These are phyloP conservation scores for Phyllotreta striolata DNA, from an alignment of 2,888 invertebrate species.

Conservation along the genomic window DNA sequence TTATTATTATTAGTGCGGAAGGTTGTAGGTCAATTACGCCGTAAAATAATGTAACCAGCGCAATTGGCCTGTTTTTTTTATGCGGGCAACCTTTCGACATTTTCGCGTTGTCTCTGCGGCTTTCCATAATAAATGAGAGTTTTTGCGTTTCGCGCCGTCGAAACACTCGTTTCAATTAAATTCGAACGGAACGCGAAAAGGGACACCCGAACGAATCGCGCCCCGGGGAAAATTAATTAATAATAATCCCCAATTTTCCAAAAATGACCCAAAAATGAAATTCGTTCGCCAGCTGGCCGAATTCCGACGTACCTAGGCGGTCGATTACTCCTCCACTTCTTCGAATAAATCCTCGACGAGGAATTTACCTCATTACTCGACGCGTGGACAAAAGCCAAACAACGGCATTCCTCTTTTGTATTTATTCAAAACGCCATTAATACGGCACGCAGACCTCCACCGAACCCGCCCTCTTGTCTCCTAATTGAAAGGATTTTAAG, in stretches of 20 bases:
- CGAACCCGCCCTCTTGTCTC: conserved; percentile 29
- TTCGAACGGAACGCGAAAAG: conserved; percentile 1
- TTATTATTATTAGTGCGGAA: no score
- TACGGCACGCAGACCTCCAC: conserved; percentile 27
- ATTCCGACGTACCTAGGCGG: not conserved
- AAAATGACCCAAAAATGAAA: conserved; percentile 15
- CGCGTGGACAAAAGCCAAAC: conserved; percentile 26
- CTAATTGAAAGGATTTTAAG: conserved; percentile 26
- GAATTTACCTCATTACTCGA: conserved; percentile 12
- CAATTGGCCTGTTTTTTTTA: not conserved
- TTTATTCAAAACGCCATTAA: conserved; percentile 37
- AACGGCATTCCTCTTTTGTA: conserved; percentile 33
- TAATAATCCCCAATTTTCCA: conserved; percentile 5
- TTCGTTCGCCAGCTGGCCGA: not conserved
- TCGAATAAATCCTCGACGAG: conserved; percentile 10
- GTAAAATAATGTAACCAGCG: no score
- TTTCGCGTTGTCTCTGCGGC: conserved; percentile 17
- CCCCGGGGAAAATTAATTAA: not conserved
- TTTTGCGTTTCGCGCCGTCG: conserved; percentile 18
- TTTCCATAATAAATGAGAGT: conserved; percentile 28
- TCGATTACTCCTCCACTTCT: not conserved
- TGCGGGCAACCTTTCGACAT: conserved; percentile 16
- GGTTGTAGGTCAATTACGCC: no score
- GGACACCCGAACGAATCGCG: no score
- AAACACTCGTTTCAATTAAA: conserved; percentile 28